Evolutionary conservation across 2,888 invertebrate genomes (phyloP).

Genomic region (Macrophya annulata): DNA sequence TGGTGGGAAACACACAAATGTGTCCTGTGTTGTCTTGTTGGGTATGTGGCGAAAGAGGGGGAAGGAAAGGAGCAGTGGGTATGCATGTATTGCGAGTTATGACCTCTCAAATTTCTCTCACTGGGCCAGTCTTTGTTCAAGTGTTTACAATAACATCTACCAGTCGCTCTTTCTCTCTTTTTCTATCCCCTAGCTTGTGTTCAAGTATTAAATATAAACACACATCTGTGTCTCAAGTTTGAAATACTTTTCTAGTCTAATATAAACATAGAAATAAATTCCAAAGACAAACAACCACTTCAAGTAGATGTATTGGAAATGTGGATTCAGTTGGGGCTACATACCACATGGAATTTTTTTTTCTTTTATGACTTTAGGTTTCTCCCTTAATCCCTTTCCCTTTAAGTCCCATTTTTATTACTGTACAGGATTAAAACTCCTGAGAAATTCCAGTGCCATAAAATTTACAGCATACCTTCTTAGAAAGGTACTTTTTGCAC

Average conservation of each 20-base stretch:
- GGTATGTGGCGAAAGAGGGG: neutral
- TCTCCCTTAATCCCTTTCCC: neutral
- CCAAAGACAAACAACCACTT: neutral
- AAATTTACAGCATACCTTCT: neutral
- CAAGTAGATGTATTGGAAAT: neutral
- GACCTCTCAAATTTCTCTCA: conserved; percentile 37
- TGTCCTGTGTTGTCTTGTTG: neutral
- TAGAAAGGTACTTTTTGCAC: neutral
- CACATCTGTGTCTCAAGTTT: neutral
- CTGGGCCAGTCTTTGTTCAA: conserved; percentile 13
- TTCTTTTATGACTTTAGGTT: neutral
- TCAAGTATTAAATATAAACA: neutral
- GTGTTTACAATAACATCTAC: neutral
- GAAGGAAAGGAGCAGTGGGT: neutral
- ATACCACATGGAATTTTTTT: neutral
- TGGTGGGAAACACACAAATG: neutral
- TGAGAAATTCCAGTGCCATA: conserved; percentile 1
- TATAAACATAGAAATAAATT: neutral
- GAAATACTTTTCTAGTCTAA: neutral
- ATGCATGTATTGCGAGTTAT: neutral
- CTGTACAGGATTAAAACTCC: neutral
- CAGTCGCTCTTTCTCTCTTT: neutral
- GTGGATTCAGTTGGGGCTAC: neutral
- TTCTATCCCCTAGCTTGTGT: neutral
- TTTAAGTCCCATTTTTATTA: neutral